Conservation (phyloP, 2,113 vertebrate genomes). For the Crotalus viridis region DNA sequence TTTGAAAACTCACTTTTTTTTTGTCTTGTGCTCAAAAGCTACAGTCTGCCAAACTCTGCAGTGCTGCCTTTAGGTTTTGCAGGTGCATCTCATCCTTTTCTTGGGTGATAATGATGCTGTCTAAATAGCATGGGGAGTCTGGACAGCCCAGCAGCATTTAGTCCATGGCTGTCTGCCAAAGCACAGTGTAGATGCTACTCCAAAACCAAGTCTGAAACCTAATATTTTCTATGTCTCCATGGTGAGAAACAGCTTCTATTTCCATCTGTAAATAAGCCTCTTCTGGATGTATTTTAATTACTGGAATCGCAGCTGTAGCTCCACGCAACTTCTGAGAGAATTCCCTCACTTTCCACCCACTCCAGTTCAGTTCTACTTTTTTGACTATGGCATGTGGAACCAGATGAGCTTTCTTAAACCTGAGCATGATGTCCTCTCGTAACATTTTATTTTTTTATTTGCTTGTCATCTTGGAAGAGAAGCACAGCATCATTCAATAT, state of each 20-base stretch:
- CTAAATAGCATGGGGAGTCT: not conserved
- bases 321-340: not conserved
- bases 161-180: not conserved
- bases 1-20: not conserved
- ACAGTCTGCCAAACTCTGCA: not conserved
- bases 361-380: not conserved
- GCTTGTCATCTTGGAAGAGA: not conserved
- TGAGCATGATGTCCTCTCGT: not conserved
- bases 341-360: not conserved
- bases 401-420: not conserved
- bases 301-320: not conserved
- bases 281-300: not conserved
- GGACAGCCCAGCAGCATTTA: not conserved
- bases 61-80: not conserved
- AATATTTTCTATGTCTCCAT: not conserved
- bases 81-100: not conserved
- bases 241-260: not conserved
- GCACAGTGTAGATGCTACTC: not conserved
- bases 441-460: not conserved
- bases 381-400: not conserved
- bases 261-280: not conserved
- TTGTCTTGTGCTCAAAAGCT: not conserved
- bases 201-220: not conserved
- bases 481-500: not conserved
- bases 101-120: not conserved